These are phyloP conservation scores for Minunthozetes semirufus DNA, from an alignment of 2,888 invertebrate genomes.

Conservation along the genomic window DNA sequence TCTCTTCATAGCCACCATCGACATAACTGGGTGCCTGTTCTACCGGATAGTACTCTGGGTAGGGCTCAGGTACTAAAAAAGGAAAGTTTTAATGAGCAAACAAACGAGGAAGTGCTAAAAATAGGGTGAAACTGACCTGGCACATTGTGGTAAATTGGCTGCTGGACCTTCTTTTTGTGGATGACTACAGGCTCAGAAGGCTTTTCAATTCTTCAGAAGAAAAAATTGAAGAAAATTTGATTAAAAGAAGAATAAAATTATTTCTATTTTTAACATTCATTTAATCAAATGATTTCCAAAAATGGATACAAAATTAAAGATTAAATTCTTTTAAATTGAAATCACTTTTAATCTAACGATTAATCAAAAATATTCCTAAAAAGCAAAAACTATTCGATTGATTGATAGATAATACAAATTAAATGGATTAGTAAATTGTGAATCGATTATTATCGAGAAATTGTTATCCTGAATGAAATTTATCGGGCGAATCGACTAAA, in stretches of 20 bases:
- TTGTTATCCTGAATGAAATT: too few relatives aligned
- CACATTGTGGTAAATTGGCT: background rate
- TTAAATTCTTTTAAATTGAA: too few relatives aligned
- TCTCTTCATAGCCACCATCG: conserved; percentile 32
- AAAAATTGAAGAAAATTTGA: background rate
- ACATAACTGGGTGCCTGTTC: conserved; percentile 28
- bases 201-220: conserved; percentile 18
- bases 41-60: conserved; percentile 30
- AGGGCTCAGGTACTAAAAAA: background rate
- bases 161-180: background rate
- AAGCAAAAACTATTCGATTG: too few relatives aligned
- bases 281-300: too few relatives aligned
- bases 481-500: too few relatives aligned
- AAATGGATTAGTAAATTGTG: too few relatives aligned
- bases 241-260: background rate
- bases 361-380: too few relatives aligned
- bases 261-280: background rate
- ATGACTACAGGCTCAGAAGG: background rate
- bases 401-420: too few relatives aligned
- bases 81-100: background rate
- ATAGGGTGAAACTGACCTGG: background rate
- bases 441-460: too few relatives aligned
- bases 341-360: too few relatives aligned
- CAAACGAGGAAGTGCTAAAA: background rate
- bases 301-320: too few relatives aligned